phyloP scores from a whole-genome alignment of 35 echinoderm and acorn worm species.

The Diadema setosum region DNA sequence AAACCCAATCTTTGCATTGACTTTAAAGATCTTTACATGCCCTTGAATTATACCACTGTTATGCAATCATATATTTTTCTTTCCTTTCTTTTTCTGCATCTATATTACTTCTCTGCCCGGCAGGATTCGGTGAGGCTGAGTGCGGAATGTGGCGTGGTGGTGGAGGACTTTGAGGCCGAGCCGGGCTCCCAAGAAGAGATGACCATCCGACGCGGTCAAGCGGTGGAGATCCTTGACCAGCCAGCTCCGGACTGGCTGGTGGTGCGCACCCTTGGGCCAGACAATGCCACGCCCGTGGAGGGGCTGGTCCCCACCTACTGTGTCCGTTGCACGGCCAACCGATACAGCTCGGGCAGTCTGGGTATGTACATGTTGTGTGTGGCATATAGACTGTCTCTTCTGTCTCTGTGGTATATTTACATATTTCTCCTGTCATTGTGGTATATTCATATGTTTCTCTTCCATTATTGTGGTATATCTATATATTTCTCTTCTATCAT shows the following conservation, averaged over 20 bases:
- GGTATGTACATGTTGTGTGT: not conserved
- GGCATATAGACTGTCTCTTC: not conserved
- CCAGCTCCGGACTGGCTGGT: slow-evolving; percentile 66
- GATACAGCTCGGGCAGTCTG: not conserved
- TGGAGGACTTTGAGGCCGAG: slow-evolving; percentile 75
- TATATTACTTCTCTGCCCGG: no score
- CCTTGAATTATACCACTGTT: not conserved
- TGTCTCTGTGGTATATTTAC: not conserved
- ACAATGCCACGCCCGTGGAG: slow-evolving; percentile 20
- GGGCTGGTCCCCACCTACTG: slow-evolving; percentile 61
- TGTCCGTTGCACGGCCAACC: not conserved
- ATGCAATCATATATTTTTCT: not conserved
- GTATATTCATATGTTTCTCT: not conserved
- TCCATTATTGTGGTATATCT: not conserved
- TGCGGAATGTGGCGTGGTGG: slow-evolving; percentile 64
- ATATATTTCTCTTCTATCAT: no score
- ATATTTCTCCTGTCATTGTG: not conserved
- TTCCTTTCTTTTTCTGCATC: not conserved
- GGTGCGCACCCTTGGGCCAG: slow-evolving; percentile 41
- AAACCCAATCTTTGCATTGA: no score
- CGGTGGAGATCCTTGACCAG: slow-evolving; percentile 75
- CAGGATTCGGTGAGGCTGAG: slow-evolving; percentile 68
- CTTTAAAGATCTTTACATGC: no score
- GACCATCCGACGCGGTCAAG: slow-evolving; percentile 67
- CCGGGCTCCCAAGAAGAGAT: slow-evolving; percentile 37